Conservation (phyloP, 2,888 invertebrate species). For the Philereme transversata region DNA sequence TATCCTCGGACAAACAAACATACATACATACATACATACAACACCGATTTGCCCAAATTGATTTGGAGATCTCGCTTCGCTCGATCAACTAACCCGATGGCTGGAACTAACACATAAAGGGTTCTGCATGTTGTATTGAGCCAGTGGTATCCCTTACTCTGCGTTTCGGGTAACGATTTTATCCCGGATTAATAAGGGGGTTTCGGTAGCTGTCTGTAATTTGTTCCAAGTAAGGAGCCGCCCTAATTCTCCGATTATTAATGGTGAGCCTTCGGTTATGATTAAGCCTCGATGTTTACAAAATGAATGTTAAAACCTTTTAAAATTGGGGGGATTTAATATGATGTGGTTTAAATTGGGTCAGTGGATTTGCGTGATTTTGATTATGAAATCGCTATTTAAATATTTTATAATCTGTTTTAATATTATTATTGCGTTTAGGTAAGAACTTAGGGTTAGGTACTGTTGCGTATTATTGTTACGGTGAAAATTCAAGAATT, state of each 20-base stretch:
- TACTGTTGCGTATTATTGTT: too few species aligned
- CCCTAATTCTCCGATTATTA: constrained; percentile 34
- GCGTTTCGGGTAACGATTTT: constrained; percentile 11
- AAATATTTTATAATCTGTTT: not conserved
- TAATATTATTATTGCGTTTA: too few species aligned
- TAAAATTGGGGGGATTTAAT: constrained; percentile 7
- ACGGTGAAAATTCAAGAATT: too few species aligned
- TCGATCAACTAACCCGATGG: too few species aligned
- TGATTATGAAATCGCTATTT: not conserved
- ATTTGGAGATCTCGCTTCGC: too few species aligned
- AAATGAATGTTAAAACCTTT: constrained; percentile 27
- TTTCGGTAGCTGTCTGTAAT: constrained; percentile 35
- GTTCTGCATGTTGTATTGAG: not conserved
- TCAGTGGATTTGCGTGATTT: not conserved
- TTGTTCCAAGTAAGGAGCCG: constrained; percentile 40
- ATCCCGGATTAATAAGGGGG: constrained; percentile 28
- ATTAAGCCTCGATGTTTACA: constrained; percentile 27
- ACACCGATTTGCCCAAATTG: too few species aligned
- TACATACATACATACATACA: too few species aligned
- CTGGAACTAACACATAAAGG: too few species aligned
- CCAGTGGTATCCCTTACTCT: not conserved
- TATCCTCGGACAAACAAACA: too few species aligned
- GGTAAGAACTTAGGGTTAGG: too few species aligned
- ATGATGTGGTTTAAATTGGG: constrained; percentile 9
- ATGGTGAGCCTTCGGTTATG: constrained; percentile 27